Evolutionary conservation across 2,113 vertebrate species (phyloP).

Genomic region (Spizaetus ornatus): DNA sequence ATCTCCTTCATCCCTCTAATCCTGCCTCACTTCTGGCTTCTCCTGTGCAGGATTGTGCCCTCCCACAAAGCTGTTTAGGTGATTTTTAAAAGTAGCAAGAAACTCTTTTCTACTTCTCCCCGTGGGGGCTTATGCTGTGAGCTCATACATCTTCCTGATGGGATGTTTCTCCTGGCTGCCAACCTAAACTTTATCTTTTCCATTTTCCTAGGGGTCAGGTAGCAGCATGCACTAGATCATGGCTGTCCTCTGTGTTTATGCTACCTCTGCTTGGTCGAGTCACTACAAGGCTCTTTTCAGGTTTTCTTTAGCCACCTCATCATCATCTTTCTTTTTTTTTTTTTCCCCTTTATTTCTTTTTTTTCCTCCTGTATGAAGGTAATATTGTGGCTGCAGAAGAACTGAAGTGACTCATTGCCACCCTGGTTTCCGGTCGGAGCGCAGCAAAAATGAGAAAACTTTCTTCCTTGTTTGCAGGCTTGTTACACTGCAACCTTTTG

Average conservation of each 20-base stretch:
- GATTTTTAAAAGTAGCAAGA: neutral
- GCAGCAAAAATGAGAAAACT: neutral
- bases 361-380: neutral
- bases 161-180: neutral
- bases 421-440: neutral
- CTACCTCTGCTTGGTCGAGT: neutral
- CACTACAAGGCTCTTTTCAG: neutral
- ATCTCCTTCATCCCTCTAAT: neutral
- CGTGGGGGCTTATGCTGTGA: accelerated
- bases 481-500: neutral
- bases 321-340: too few species aligned
- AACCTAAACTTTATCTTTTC: neutral
- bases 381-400: neutral
- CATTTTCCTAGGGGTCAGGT: neutral
- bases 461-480: neutral
- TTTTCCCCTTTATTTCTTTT: too few species aligned
- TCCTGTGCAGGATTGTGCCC: neutral
- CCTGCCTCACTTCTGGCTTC: neutral
- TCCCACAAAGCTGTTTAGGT: neutral
- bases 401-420: accelerated
- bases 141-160: neutral
- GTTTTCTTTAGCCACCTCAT: neutral
- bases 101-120: neutral
- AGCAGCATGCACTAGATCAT: neutral
- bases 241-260: neutral